phyloP scores from a whole-genome alignment of 2,797 vertebrate species.

The Vultur gryphus region DNA sequence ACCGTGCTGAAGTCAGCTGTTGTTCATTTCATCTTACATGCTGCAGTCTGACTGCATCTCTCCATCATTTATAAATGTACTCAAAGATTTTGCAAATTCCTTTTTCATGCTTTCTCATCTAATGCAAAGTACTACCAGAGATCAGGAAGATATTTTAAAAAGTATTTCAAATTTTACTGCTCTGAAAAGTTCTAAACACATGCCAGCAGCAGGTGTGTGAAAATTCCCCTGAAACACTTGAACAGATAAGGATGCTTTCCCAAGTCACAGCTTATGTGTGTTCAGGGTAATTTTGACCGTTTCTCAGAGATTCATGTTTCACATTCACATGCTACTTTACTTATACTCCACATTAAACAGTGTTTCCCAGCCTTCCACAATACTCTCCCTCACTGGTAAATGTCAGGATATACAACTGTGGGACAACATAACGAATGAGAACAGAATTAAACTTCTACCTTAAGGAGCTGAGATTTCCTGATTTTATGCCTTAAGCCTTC shows the following conservation, averaged over 20 bases:
- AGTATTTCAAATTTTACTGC: background rate
- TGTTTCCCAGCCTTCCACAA: background rate
- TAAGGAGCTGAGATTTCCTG: background rate
- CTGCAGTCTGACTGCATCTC: background rate
- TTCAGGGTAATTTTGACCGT: background rate
- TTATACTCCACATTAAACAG: background rate
- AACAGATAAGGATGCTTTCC: fast-evolving
- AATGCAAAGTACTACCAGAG: background rate
- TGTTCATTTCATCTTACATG: background rate
- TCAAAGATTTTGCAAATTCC: background rate
- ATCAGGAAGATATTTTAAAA: background rate
- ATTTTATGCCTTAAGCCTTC: background rate
- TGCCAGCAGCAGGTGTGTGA: background rate
- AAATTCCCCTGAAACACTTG: background rate
- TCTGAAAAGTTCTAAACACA: background rate
- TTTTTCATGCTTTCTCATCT: background rate
- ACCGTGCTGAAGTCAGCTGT: background rate
- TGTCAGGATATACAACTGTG: background rate
- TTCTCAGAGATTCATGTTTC: background rate
- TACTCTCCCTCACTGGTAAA: background rate
- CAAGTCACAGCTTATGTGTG: fast-evolving
- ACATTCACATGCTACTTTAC: background rate
- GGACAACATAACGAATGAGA: background rate
- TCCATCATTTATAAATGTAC: background rate
- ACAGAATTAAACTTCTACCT: background rate